These are phyloP conservation scores for Drosophila mimetica DNA, from an alignment of 2,888 invertebrate genomes.

Conservation along the genomic window DNA sequence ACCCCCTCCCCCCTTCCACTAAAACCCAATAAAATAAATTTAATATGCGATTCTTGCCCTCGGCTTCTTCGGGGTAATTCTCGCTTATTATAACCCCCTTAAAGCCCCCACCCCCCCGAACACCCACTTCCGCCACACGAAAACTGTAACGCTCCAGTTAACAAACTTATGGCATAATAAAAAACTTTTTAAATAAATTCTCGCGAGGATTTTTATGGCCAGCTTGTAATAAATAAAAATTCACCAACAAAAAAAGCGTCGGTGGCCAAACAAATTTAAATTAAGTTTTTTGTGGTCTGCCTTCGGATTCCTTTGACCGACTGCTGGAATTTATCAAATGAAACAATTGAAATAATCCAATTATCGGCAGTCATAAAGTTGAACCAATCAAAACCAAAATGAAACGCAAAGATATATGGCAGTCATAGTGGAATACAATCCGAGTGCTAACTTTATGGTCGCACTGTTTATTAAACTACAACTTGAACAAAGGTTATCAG, in stretches of 20 bases:
- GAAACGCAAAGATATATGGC: background rate
- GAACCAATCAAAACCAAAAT: slow-evolving; percentile 7
- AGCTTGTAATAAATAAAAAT: slow-evolving; percentile 59
- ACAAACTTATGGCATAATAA: slow-evolving; percentile 54
- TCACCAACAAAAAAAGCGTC: slow-evolving; percentile 22
- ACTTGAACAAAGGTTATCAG: slow-evolving; percentile 44
- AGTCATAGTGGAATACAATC: background rate
- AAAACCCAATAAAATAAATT: slow-evolving; percentile 46
- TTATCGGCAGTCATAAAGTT: slow-evolving; percentile 8
- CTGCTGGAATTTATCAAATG: background rate
- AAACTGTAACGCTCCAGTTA: slow-evolving; percentile 61
- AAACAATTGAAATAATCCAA: slow-evolving; percentile 14
- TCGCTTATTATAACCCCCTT: slow-evolving; percentile 36
- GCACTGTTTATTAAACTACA: slow-evolving; percentile 27
- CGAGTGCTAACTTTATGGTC: slow-evolving; percentile 10
- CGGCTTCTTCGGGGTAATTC: slow-evolving; percentile 52
- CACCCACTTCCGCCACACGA: slow-evolving; percentile 31
- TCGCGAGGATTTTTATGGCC: slow-evolving; percentile 44
- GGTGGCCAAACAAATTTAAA: slow-evolving; percentile 35
- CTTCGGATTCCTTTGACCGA: background rate
- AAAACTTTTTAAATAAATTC: slow-evolving; percentile 63
- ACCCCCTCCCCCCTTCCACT: slow-evolving; percentile 9
- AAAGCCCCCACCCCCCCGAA: slow-evolving; percentile 14
- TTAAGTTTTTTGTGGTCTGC: slow-evolving; percentile 15
- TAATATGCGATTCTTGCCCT: slow-evolving; percentile 56